Base-by-base conservation (phyloP, 2,888 invertebrate species). In the Erebia palarica region DNA sequence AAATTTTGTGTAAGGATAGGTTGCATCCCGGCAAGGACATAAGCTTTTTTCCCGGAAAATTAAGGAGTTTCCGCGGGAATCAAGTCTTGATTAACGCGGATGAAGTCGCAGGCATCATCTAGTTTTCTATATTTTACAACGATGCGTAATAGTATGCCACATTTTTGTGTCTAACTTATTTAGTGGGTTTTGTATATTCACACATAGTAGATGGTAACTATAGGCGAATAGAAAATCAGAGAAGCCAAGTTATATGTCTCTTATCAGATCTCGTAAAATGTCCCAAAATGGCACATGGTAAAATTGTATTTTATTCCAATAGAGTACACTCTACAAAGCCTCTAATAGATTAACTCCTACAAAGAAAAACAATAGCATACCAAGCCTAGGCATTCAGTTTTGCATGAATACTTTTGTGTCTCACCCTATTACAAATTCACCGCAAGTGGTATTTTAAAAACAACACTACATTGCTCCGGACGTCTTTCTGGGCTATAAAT, bases 391-490 rank as follows among this genome's bases (percentile, higher is more conserved):
- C 16, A 53, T 53, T 53, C 13, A 27, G 8, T 27, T 27, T 13
- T 58, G 27, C 27, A 58, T 27, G 13, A 44, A 9, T 49, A 49
- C 1, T 63, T 49, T 14, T 49, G 47, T 21, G 5, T 57, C 47
- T 47, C 44, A 44, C 53, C 44, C 57, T 57, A 58, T 82, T 85
- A 84, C 86, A 82, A 84, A 84, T 84, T 86, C 89, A 84, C 90
- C 87, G 79, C 90, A 87, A 91, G 90, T 83, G 91, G 90, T 90
- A 85, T 83, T 83, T 86, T 86, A 86, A 87, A 36, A 87, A 90
- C 87, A 90, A 88, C 82, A 83, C 76, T 77, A 78, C 78, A 81
- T 78, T 76, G 73, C 78, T 73, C 76, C 75, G 75, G 69, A 72
- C 77, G 84, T 89, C 89, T 90, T 90, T 86, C 84, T 81, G 80